Conservation (phyloP, 2,113 vertebrate species). For the Hippocampus guttulatus region DNA sequence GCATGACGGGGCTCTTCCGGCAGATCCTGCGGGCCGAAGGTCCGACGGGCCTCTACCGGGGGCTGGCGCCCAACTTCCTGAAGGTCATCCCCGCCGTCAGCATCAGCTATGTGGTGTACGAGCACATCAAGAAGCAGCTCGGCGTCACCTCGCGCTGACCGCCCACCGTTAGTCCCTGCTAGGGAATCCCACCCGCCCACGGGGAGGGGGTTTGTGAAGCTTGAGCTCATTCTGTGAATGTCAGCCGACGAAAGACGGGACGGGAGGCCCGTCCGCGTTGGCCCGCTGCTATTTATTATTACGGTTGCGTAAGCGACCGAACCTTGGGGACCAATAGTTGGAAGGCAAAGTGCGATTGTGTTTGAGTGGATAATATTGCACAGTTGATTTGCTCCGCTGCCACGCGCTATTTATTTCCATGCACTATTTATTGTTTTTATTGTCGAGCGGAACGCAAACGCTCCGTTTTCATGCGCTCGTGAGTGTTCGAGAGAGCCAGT, state of each 20-base stretch:
- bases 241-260: slow-evolving; percentile 52
- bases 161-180: not conserved
- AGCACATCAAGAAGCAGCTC: slow-evolving; percentile 89
- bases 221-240: slow-evolving; percentile 95
- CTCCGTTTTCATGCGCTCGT: not conserved
- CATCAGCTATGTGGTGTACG: slow-evolving; percentile 98
- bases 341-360: not conserved
- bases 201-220: slow-evolving; percentile 37
- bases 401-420: slow-evolving; percentile 51
- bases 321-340: slow-evolving; percentile 48
- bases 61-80: slow-evolving; percentile 93
- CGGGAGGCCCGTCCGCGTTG: slow-evolving; percentile 42
- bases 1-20: slow-evolving; percentile 87
- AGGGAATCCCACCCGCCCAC: not conserved
- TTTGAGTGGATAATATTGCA: slow-evolving; percentile 40
- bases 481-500: not conserved
- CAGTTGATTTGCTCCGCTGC: slow-evolving; percentile 18
- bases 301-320: not conserved
- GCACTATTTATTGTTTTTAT: slow-evolving; percentile 59
- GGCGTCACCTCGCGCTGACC: slow-evolving; percentile 87
- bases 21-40: slow-evolving; percentile 91
- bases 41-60: slow-evolving; percentile 86
- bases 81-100: slow-evolving; percentile 97
- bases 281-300: slow-evolving; percentile 36
- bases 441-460: not conserved